Percentiles rank a stretch among this genome's conserved stretches.
Conservation (phyloP, 30 jellyfish, hydroid and myxozoan genomes). For the Chrysaora quinquecirrha region DNA sequence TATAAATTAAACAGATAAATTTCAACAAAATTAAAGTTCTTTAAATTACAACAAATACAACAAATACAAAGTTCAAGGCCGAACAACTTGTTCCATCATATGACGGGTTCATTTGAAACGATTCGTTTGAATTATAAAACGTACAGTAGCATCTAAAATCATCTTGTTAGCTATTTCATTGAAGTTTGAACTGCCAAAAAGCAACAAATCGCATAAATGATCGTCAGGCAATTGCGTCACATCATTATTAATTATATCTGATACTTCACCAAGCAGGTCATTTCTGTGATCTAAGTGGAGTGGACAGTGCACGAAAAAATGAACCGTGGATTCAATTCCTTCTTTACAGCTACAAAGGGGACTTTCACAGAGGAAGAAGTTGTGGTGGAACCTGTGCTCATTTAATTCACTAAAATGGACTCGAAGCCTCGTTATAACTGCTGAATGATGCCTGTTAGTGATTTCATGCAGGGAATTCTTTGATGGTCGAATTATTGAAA, state of each 20-base stretch:
- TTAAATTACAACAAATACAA: too few species aligned
- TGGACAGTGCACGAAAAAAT: constrained; percentile 29
- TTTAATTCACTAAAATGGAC: constrained; percentile 1
- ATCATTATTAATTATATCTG: constrained; percentile 5
- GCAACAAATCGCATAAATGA: constrained; percentile 24
- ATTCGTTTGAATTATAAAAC: neutral
- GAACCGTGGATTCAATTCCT: constrained; percentile 1
- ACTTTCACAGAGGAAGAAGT: neutral
- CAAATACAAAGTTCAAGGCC: neutral
- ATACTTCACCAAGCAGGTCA: constrained; percentile 25
- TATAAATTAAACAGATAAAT: too few species aligned
- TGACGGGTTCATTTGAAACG: neutral
- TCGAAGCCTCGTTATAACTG: neutral
- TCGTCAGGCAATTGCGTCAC: constrained; percentile 28
- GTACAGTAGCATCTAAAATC: neutral
- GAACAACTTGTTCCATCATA: neutral
- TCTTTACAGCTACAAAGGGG: constrained; percentile 1
- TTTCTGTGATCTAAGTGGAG: neutral
- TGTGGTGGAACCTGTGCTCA: constrained; percentile 4
- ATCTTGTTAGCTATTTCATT: too few species aligned
- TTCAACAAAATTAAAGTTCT: neutral
- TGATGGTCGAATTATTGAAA: constrained; percentile 45
- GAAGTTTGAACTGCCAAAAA: constrained; percentile 22
- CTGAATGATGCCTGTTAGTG: neutral
- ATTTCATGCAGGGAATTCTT: constrained; percentile 6